Conservation (phyloP, 2,888 invertebrate genomes). For the Malacosoma neustria region DNA sequence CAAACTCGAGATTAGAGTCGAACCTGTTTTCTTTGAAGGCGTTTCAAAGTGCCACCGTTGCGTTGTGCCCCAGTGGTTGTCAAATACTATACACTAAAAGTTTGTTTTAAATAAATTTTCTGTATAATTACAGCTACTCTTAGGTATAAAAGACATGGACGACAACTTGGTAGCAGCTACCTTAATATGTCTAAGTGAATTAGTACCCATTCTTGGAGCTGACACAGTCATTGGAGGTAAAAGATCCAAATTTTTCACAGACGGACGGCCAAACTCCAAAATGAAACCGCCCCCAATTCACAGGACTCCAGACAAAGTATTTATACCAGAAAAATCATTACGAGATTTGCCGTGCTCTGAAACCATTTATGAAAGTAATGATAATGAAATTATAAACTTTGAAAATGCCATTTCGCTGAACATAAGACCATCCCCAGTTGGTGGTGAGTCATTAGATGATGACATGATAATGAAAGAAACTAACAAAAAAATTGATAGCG, state of each 20-base stretch:
- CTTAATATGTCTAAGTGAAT: conserved; percentile 85
- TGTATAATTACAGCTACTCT: conserved; percentile 82
- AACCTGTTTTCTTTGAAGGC: too few relatives aligned
- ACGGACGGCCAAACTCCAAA: conserved; percentile 84
- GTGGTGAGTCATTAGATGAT: conserved; percentile 81
- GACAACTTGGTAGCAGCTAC: conserved; percentile 89
- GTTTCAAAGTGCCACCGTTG: too few relatives aligned
- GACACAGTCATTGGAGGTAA: conserved; percentile 90
- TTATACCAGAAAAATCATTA: conserved; percentile 33
- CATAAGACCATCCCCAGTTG: conserved; percentile 87
- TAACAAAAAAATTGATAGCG: conserved; percentile 71
- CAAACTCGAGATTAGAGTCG: too few relatives aligned
- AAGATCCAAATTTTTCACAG: conserved; percentile 86
- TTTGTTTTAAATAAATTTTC: too few relatives aligned
- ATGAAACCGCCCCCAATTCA: conserved; percentile 12
- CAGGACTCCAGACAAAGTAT: conserved; percentile 20
- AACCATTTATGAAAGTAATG: conserved; percentile 30
- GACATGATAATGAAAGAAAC: conserved; percentile 40
- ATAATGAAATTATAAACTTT: conserved; percentile 30
- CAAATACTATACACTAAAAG: too few relatives aligned
- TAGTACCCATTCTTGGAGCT: conserved; percentile 90
- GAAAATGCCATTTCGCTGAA: conserved; percentile 70
- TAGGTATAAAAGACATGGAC: conserved; percentile 91
- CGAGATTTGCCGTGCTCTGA: conserved; percentile 50
- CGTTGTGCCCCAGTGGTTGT: too few relatives aligned